Percentiles rank a stretch among this genome's conserved stretches.
Evolutionary conservation across 2,888 invertebrate species (phyloP).

Genomic region (Pyralis farinalis): DNA sequence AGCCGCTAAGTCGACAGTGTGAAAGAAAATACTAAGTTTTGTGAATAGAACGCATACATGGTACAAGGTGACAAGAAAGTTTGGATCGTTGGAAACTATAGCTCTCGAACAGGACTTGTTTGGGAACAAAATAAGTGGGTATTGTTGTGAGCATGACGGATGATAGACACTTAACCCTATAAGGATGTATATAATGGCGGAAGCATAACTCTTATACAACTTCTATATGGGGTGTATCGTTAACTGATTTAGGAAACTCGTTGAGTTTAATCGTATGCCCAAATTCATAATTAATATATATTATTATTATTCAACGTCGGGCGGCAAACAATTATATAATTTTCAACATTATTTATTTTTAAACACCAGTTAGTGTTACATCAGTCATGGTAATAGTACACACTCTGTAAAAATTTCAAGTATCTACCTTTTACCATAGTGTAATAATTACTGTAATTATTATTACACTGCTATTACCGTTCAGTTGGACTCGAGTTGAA

Average conservation of each 20-base stretch:
- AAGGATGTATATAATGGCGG: background rate
- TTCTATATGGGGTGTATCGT: no score
- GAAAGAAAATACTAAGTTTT: constrained; percentile 59
- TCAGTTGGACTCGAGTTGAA: no score
- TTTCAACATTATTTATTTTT: no score
- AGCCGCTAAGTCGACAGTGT: constrained; percentile 71
- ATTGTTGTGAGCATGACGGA: constrained; percentile 25
- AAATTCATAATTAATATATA: no score
- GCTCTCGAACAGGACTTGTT: constrained; percentile 32
- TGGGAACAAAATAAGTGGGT: constrained; percentile 17
- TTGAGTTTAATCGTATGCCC: background rate
- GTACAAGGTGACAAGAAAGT: constrained; percentile 58
- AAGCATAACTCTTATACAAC: background rate
- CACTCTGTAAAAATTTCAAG: no score
- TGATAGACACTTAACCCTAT: constrained; percentile 8
- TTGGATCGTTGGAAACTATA: constrained; percentile 50
- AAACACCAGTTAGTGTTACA: no score
- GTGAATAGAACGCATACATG: constrained; percentile 55
- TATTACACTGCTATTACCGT: no score
- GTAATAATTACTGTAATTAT: no score
- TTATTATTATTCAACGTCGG: no score
- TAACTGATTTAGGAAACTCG: background rate
- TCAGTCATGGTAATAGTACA: no score
- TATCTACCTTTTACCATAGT: no score
- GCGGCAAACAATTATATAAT: no score